Evolutionary conservation across 53 echinoderm and acorn worm genomes (phyloP).

Genomic region (Mesocentrotus franciscanus): DNA sequence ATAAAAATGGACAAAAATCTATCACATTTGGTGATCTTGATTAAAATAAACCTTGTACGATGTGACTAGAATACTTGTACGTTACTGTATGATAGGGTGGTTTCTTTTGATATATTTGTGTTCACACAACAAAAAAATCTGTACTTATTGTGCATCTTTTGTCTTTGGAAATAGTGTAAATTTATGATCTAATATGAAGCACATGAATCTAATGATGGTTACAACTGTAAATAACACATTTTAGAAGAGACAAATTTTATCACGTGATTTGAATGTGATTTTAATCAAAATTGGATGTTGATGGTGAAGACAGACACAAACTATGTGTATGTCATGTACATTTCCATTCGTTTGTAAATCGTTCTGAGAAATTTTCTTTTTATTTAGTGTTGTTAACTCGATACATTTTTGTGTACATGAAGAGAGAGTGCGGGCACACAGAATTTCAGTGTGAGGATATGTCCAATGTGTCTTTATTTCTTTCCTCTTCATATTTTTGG

Average conservation of each 20-base stretch:
- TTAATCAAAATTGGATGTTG: slow-evolving; percentile 20
- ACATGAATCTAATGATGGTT: slow-evolving; percentile 35
- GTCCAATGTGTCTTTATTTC: slow-evolving; percentile 41
- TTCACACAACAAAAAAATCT: slow-evolving; percentile 35
- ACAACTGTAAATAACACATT: slow-evolving; percentile 65
- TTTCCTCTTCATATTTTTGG: slow-evolving; percentile 40
- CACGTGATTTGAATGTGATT: slow-evolving; percentile 52
- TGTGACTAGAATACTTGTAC: slow-evolving; percentile 2
- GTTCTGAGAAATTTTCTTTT: background rate
- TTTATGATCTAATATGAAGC: slow-evolving; percentile 46
- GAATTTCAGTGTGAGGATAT: slow-evolving; percentile 7
- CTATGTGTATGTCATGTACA: slow-evolving; percentile 56
- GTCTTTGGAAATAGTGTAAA: slow-evolving; percentile 50
- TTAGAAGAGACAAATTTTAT: slow-evolving; percentile 64
- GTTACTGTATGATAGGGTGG: slow-evolving; percentile 19
- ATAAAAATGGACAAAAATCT: background rate
- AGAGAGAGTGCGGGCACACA: slow-evolving; percentile 10
- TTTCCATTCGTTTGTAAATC: slow-evolving; percentile 63
- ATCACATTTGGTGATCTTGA: background rate
- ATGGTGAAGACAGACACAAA: slow-evolving; percentile 21
- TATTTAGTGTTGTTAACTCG: slow-evolving; percentile 41
- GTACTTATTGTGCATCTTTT: slow-evolving; percentile 60
- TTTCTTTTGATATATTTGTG: slow-evolving; percentile 18
- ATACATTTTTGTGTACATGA: slow-evolving; percentile 26
- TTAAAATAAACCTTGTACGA: slow-evolving; percentile 17